phyloP scores from a whole-genome alignment of 2,113 vertebrate species.

The Tupaia tana region DNA sequence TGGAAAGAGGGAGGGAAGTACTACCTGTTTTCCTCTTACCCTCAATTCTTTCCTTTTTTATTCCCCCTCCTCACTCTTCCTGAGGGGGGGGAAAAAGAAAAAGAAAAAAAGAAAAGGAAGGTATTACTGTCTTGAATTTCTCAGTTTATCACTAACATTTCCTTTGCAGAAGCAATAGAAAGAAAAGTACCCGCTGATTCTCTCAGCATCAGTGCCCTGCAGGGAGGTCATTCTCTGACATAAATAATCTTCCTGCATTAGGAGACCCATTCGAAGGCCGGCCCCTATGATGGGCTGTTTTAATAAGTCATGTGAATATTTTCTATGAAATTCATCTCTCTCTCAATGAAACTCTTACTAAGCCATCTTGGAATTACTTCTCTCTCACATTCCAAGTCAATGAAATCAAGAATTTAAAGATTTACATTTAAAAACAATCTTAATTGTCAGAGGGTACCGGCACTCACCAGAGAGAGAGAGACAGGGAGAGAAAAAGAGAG shows the following conservation, averaged over 20 bases:
- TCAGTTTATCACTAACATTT: slow-evolving; percentile 31
- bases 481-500: too few species aligned
- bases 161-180: slow-evolving; percentile 23
- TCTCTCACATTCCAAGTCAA: neutral
- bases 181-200: neutral
- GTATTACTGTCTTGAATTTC: neutral
- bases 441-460: too few species aligned
- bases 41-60: neutral
- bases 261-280: neutral
- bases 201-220: neutral
- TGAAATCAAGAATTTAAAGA: neutral
- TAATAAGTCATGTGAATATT: neutral
- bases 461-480: too few species aligned
- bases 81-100: neutral
- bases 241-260: neutral
- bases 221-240: neutral
- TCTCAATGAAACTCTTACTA: neutral
- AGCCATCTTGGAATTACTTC: neutral
- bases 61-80: neutral
- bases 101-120: neutral
- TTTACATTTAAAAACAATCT: neutral
- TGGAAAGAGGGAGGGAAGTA: slow-evolving; percentile 12
- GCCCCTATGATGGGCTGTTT: neutral
- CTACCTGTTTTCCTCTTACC: neutral
- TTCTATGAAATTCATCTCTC: neutral